These are phyloP conservation scores for Drosophila histrio DNA, from an alignment of 2,888 invertebrate genomes.

Conservation along the genomic window DNA sequence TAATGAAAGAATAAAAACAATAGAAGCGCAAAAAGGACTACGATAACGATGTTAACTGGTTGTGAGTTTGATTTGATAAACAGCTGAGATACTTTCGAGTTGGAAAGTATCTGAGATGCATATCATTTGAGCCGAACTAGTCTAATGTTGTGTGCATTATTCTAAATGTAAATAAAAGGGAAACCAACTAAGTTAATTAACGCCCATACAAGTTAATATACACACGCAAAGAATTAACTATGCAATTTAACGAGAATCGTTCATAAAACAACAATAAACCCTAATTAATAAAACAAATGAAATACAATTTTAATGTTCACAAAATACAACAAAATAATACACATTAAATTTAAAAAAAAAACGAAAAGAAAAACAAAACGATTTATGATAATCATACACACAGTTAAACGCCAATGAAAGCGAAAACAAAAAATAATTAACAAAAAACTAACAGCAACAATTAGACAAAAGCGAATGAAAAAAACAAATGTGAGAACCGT, in stretches of 20 bases:
- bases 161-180: constrained; percentile 78
- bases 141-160: constrained; percentile 79
- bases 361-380: constrained; percentile 35
- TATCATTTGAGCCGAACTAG: constrained; percentile 62
- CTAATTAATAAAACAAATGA: constrained; percentile 34
- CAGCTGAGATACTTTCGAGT: constrained; percentile 47
- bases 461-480: constrained; percentile 47
- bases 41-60: constrained; percentile 67
- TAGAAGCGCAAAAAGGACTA: constrained; percentile 55
- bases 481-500: constrained; percentile 39
- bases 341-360: constrained; percentile 29
- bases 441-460: constrained; percentile 45
- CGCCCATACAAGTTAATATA: constrained; percentile 47
- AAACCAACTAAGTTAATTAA: constrained; percentile 61
- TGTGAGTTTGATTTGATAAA: constrained; percentile 65
- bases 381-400: constrained; percentile 69
- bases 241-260: constrained; percentile 56
- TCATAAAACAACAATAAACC: constrained; percentile 52
- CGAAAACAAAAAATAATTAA: constrained; percentile 14
- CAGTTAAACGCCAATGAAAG: constrained; percentile 38
- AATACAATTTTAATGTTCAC: constrained; percentile 73
- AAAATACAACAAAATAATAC: constrained; percentile 45
- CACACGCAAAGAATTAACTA: constrained; percentile 53
- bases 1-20: constrained; percentile 27
- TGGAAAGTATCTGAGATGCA: constrained; percentile 50